Conservation (phyloP, 2,113 vertebrate genomes). For the Rhea pennata region DNA sequence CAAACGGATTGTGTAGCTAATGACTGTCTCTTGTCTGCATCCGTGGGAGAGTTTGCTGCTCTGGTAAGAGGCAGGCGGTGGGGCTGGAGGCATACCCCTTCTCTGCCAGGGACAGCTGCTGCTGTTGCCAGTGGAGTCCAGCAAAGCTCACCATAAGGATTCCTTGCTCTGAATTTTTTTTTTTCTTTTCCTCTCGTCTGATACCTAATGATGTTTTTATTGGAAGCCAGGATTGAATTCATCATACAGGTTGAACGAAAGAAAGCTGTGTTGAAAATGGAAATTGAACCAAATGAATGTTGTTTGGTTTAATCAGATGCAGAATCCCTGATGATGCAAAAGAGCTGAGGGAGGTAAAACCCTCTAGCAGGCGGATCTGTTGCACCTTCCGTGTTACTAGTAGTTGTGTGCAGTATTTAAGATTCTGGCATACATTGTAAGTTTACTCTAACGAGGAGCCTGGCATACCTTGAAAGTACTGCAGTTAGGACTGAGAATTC, state of each 20-base stretch:
- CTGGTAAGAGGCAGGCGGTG: not conserved
- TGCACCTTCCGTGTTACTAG: not conserved
- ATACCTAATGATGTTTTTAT: not conserved
- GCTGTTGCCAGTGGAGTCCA: not conserved
- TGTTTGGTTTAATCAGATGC: conserved; percentile 3
- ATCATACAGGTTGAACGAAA: not conserved
- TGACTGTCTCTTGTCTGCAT: not conserved
- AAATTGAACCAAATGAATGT: not conserved
- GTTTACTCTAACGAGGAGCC: not conserved
- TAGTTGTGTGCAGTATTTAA: conserved; percentile 7
- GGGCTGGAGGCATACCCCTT: not conserved
- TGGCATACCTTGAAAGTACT: conserved; percentile 18
- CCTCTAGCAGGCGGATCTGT: not conserved
- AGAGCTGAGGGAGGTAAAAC: conserved; percentile 1
- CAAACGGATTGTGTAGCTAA: not conserved
- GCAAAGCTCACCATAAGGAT: not conserved
- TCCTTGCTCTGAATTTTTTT: not conserved
- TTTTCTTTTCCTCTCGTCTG: not conserved
- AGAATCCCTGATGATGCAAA: not conserved
- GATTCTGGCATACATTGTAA: not conserved
- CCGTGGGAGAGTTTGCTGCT: not conserved
- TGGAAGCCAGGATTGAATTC: not conserved
- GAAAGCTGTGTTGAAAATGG: not conserved
- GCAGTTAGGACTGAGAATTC: conserved; percentile 48
- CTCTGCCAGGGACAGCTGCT: not conserved